Base-by-base conservation (phyloP, 2,888 invertebrate species). In the Synergus itoensis region DNA sequence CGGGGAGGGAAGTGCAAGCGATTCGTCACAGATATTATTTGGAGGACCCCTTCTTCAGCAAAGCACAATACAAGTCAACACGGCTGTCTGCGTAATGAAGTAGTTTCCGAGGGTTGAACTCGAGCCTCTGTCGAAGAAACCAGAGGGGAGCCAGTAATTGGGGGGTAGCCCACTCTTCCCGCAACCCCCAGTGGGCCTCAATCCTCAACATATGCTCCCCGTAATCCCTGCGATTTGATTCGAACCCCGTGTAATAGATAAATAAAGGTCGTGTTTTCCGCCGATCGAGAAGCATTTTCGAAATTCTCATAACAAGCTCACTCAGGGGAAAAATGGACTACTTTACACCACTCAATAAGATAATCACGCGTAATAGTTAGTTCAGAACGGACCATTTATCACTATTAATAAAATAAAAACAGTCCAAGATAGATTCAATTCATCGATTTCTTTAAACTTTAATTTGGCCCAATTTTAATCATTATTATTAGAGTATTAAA, bases 41-140 rank as follows among this genome's bases (percentile, higher is more conserved):
- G 88, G 86, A 88, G 87, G 86, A 87, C 85, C 84, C 87, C 86
- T 83, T 83, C 84, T 86, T 86, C 84, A 83, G 80, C 63, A 65
- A 75, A 79, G 88, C 85, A 92, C 91, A 92, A 92, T 92, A 92
- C 92, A 92, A 92, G 92, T 92, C 92, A 92, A 92, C 91, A 92
- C 92, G 92, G 92, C 89, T 92, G 92, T 91, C 92, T 91, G 91
- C 91, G 92, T 92, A 92, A 92, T 92, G 92, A 92, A 92, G 92
- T 92, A 92, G 91, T 91, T 91, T 91, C 85, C 85, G 87, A 89
- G 90, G 91, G 89, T 88, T 82, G 86, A 84, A 80, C 79, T 79
- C 77, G 84, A 81, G 83, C 41, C 78, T 73, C 77, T 77, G 73
- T 73, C 18, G 64, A 86, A 84, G 81, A 84, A 85, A 84, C 83